Conservation (phyloP, 2,113 vertebrate genomes). For the Rhineura floridana region DNA sequence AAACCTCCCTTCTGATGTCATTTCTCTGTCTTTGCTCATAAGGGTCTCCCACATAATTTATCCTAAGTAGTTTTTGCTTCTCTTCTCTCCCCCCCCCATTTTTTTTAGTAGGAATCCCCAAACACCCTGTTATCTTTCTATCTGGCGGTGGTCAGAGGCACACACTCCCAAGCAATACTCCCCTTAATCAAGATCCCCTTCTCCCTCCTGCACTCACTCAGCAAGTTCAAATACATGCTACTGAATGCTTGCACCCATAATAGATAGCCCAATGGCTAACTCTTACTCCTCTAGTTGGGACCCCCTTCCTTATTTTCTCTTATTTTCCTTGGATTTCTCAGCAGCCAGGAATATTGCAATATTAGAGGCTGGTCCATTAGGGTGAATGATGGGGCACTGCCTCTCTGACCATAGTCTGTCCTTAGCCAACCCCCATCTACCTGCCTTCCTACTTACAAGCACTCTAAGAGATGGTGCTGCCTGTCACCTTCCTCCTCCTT, state of each 20-base stretch:
- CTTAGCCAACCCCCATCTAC: background rate
- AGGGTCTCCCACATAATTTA: background rate
- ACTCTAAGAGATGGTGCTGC: no score
- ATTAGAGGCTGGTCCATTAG: no score
- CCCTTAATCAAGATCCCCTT: background rate
- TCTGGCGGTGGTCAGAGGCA: no score
- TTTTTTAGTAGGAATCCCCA: background rate
- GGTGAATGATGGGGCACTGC: background rate
- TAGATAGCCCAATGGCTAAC: background rate
- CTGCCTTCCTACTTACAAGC: no score
- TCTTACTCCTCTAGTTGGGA: background rate
- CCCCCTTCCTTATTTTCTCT: background rate
- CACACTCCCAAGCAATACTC: rapidly evolving
- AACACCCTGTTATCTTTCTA: background rate
- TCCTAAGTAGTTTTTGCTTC: background rate
- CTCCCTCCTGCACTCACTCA: background rate
- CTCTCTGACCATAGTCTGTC: background rate
- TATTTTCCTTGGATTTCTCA: background rate
- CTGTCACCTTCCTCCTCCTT: no score
- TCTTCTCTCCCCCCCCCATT: no score
- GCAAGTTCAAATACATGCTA: background rate
- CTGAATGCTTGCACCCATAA: background rate
- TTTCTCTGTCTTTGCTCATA: background rate
- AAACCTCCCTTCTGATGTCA: background rate
- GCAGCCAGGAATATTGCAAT: background rate